These are phyloP conservation scores for Megalops cyprinoides DNA, from an alignment of 2,797 vertebrate species.

Conservation along the genomic window DNA sequence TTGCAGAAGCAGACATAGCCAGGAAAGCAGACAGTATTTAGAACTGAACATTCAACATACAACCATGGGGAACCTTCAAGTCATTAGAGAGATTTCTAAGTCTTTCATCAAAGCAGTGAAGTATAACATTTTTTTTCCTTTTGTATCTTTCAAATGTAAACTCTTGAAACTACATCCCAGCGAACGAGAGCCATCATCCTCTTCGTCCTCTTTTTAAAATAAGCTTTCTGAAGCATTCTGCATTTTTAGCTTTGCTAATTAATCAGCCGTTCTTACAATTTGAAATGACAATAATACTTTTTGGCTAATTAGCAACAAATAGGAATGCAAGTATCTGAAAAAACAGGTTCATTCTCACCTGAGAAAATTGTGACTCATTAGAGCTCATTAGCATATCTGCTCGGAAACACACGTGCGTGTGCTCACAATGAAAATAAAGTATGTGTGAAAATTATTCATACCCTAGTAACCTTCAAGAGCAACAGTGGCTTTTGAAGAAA, in stretches of 20 bases:
- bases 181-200: too few species aligned
- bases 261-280: neutral
- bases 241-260: neutral
- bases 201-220: too few species aligned
- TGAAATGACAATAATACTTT: constrained; percentile 21
- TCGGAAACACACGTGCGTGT: constrained; percentile 14
- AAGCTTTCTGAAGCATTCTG: neutral
- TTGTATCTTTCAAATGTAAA: too few species aligned
- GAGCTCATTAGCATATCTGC: constrained; percentile 20
- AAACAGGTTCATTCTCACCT: constrained; percentile 13
- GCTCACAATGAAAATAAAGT: constrained; percentile 16
- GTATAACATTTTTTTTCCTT: neutral
- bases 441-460: constrained; percentile 22
- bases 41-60: too few species aligned
- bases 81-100: neutral
- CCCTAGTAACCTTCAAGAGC: constrained; percentile 21
- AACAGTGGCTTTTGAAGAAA: constrained; percentile 21
- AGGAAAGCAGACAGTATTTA: neutral
- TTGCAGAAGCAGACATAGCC: neutral
- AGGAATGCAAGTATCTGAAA: constrained; percentile 8
- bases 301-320: constrained; percentile 25
- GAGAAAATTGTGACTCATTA: constrained; percentile 21
- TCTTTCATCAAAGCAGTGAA: neutral
- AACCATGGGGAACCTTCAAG: neutral
- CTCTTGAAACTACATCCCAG: too few species aligned